phyloP scores from a whole-genome alignment of 2,888 invertebrate species.

The Ecliptopera silaceata region DNA sequence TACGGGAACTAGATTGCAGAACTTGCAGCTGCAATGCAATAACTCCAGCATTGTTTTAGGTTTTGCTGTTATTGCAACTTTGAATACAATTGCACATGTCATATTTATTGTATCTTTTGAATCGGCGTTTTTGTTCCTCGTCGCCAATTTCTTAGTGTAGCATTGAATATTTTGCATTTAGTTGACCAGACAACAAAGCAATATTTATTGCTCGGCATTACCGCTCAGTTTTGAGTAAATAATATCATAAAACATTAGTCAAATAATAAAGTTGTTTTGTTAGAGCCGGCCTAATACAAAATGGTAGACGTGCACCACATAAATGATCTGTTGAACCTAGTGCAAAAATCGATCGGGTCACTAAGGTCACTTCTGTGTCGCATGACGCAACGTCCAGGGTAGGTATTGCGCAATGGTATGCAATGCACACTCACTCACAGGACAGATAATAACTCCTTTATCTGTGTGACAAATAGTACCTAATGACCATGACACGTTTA shows the following conservation, averaged over 20 bases:
- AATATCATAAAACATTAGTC: neutral
- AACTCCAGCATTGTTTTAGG: slow-evolving; percentile 33
- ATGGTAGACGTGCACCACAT: neutral
- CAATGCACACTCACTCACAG: slow-evolving; percentile 45
- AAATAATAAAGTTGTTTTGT: neutral
- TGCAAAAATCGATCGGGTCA: slow-evolving; percentile 66
- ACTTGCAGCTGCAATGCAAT: slow-evolving; percentile 34
- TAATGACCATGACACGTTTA: slow-evolving; percentile 8
- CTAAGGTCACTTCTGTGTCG: slow-evolving; percentile 71
- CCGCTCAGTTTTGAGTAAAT: neutral
- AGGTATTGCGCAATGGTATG: slow-evolving; percentile 64
- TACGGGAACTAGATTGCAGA: slow-evolving; percentile 67
- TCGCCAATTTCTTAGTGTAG: no score
- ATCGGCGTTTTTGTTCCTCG: neutral
- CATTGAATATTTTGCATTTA: neutral
- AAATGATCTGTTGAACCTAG: slow-evolving; percentile 33
- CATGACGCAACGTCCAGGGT: slow-evolving; percentile 72
- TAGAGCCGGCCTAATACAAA: slow-evolving; percentile 22
- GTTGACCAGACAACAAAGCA: slow-evolving; percentile 15
- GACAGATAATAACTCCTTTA: slow-evolving; percentile 24
- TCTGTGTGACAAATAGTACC: slow-evolving; percentile 18
- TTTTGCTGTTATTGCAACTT: slow-evolving; percentile 25
- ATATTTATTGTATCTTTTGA: slow-evolving; percentile 16
- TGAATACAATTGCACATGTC: slow-evolving; percentile 25
- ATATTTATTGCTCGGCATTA: neutral